Evolutionary conservation across 2,797 vertebrate genomes (phyloP).

Genomic region (Microhierax caerulescens): DNA sequence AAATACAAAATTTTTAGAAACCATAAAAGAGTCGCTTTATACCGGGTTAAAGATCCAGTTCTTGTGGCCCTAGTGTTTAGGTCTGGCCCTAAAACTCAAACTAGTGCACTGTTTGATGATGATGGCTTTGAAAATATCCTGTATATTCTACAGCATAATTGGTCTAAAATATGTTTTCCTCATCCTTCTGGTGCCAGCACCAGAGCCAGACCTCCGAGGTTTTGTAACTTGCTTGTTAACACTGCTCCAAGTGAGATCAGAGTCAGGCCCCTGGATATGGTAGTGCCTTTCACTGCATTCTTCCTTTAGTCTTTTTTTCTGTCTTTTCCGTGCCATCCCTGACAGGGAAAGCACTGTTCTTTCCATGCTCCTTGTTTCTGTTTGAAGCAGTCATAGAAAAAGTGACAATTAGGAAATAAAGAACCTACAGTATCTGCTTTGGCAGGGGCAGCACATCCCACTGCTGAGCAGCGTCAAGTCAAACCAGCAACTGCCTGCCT

Average conservation of each 20-base stretch:
- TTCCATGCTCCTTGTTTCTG: background rate
- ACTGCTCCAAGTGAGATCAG: background rate
- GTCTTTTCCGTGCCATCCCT: background rate
- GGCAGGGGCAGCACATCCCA: constrained; percentile 13
- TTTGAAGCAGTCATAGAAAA: constrained; percentile 13
- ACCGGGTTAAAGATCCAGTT: background rate
- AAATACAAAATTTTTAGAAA: background rate
- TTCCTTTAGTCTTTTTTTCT: background rate
- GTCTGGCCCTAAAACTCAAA: background rate
- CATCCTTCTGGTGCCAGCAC: background rate
- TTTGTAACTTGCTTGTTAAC: constrained; percentile 6
- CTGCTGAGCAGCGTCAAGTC: background rate
- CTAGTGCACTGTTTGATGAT: background rate
- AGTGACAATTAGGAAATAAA: constrained; percentile 58
- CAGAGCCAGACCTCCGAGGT: background rate
- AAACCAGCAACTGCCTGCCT: background rate
- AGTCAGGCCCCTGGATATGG: background rate
- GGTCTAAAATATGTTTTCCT: background rate
- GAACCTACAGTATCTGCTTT: constrained; percentile 40
- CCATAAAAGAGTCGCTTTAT: background rate
- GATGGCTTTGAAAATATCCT: background rate
- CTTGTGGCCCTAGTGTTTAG: background rate
- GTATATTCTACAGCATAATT: background rate
- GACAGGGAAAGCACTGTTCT: constrained; percentile 43
- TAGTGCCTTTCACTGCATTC: constrained; percentile 1